Evolutionary conservation across 1,140 invertebrate genomes (phyloP), one percentile per base, ranked within the genome.

Genomic region (Drosophila biarmipes): DNA sequence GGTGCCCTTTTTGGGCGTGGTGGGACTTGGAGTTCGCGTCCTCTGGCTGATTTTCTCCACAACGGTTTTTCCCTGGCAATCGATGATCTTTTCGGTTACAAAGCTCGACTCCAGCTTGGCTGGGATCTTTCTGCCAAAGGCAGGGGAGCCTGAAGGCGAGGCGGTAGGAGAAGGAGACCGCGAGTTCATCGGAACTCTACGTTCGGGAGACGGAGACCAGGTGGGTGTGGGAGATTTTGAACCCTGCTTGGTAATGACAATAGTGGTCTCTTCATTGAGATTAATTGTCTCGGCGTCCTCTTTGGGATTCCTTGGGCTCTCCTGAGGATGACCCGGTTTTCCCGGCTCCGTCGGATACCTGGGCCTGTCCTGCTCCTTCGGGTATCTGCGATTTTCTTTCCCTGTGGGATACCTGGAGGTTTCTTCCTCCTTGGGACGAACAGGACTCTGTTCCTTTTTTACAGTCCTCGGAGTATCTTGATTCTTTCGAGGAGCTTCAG

Each of bases 71-170:
- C 29, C 68, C 42, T 71, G 71, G 38, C 78, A 86, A 38, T 79
- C 69, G 6, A 82, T 90, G 2, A 79, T 49, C 38, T 78, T 90
- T 34, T 90, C 82, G 17, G 82, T 72, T 1, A 90, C 57, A 37
- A 61, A 90, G 27, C 46, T 79, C 0, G 67, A 29, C 42, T 69
- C 66, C 0, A 54, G 48, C 4, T 69, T 57, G 19, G 4, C 8
- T 10, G 57, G 62, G 21, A 14, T 7, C 10, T 58, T 62, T 5
- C 34, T 38, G 4, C 10, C 54, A 31, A 42, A 34, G 11, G 55
- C 12, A 0, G 58, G 35, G 1, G 58, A 62, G 0, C 10, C 14
- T 2, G 53, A 57, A 10, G 59, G 58, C 2, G 35, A 57, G 21
- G 49, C 19, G 7, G n/a, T 14, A 6, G 62, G 42, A 11, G 54